Base-by-base conservation (phyloP, 1,140 invertebrate genomes). In the Papilio machaon region DNA sequence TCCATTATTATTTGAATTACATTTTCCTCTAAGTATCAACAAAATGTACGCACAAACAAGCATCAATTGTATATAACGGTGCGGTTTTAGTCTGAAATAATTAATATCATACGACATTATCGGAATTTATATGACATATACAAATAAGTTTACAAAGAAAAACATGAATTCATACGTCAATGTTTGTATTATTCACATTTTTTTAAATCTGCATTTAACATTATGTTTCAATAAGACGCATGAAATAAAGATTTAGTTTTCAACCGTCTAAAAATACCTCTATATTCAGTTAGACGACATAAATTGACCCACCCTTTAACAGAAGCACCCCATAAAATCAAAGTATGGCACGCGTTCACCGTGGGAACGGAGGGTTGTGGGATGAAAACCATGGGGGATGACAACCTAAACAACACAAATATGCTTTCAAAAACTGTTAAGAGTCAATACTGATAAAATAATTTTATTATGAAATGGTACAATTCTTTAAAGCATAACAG, bases 301-400 rank as follows among this genome's bases (percentile, higher is more conserved):
- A 52, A 54, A 75, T 52, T 49, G 10, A 19, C 82, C 81, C 54
- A 73, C 83, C 81, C 19, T 47, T 81, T 81, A 73, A 81, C 54
- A 19, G n/a, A 64, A 70, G 79, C 80, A 79, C 78, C 82, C 84
- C 67, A 78, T 30, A 80, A 52, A 85, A 80, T 85, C 84, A 81
- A 85, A 81, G 77, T 30, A 78, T 47, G 82, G 54, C 84, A 85
- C 84, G 84, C 81, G 82, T 49, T 43, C 0, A 10, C 73, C 84
- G 80, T 85, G 84, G 58, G 84, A 85, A 85, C 80, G 19, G 46
- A 76, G 84, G 84, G 84, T 80, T 43, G 70, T 3, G 15, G 38
- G n/a, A 73, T 47, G 73, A 77, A 78, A 64, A 60, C 43, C 75
- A 35, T 43, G 46, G 47, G 83, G 83, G 81, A 73, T 58, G 70